phyloP scores from a whole-genome alignment of 2,797 vertebrate genomes.

The Pangasius macronema region DNA sequence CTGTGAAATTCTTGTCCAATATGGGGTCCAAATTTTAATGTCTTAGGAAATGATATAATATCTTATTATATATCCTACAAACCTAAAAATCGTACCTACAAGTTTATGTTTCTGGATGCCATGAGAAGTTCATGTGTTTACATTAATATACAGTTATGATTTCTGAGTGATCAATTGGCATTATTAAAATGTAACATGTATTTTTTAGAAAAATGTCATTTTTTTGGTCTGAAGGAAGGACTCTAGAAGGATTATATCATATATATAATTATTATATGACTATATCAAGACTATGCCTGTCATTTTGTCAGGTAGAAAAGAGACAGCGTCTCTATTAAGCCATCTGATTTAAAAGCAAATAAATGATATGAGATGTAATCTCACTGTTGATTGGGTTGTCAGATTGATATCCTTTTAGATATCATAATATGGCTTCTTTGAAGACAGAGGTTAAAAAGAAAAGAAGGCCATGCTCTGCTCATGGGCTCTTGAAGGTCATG shows the following conservation, averaged over 20 bases:
- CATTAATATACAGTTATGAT: background rate
- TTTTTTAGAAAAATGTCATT: no score
- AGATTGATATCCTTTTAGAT: background rate
- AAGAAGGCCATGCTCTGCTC: no score
- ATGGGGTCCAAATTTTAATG: background rate
- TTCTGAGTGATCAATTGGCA: no score
- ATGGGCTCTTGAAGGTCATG: background rate
- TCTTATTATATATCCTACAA: background rate
- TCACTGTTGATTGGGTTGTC: background rate
- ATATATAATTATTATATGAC: no score
- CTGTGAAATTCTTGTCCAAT: background rate
- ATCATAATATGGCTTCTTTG: background rate
- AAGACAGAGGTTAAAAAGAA: background rate
- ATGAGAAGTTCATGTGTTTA: background rate
- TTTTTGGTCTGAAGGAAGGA: no score
- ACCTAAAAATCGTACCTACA: background rate
- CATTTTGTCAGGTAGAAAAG: background rate
- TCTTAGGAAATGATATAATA: no score
- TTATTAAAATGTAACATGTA: no score
- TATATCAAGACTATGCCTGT: background rate
- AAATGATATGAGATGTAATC: background rate
- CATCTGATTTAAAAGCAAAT: background rate
- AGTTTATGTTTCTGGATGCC: background rate
- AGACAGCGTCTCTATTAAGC: background rate
- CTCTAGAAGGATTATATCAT: background rate